Conservation (phyloP, 2,113 vertebrate genomes). For the Dicentrarchus labrax region DNA sequence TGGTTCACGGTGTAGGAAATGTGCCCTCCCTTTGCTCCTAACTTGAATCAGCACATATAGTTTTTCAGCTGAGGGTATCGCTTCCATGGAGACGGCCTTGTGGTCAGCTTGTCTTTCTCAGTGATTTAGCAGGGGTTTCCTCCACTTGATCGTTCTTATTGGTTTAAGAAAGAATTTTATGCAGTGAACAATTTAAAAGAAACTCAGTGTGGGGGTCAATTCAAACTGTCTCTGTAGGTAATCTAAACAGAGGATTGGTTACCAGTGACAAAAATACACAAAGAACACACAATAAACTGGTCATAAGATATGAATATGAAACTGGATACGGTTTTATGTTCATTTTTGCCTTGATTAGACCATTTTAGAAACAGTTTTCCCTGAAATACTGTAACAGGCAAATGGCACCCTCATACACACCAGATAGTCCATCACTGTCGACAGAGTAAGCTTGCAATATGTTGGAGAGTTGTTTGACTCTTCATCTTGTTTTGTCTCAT, state of each 20-base stretch:
- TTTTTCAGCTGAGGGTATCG: conserved; percentile 79
- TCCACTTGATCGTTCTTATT: conserved; percentile 66
- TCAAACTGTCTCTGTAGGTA: conserved; percentile 37
- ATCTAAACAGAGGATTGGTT: conserved; percentile 35
- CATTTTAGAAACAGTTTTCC: not conserved
- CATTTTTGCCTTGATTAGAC: not conserved
- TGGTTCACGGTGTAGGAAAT: conserved; percentile 48
- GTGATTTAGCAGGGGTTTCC: conserved; percentile 75
- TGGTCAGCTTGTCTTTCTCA: conserved; percentile 60
- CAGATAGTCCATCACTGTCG: not conserved
- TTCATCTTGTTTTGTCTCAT: conserved; percentile 39
- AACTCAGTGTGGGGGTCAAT: conserved; percentile 48
- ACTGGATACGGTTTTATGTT: not conserved
- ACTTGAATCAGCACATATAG: conserved; percentile 71
- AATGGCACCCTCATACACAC: not conserved
- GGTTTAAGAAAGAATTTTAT: conserved; percentile 72
- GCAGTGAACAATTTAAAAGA: conserved; percentile 61
- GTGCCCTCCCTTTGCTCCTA: conserved; percentile 36
- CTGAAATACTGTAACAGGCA: not conserved
- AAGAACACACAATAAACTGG: conserved; percentile 1
- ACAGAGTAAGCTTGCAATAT: not conserved
- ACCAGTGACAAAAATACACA: not conserved
- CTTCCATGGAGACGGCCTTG: conserved; percentile 76
- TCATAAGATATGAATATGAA: not conserved
- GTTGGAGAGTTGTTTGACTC: conserved; percentile 7